Evolutionary conservation across 2,113 vertebrate species (phyloP).

Genomic region (Macquaria australasica): DNA sequence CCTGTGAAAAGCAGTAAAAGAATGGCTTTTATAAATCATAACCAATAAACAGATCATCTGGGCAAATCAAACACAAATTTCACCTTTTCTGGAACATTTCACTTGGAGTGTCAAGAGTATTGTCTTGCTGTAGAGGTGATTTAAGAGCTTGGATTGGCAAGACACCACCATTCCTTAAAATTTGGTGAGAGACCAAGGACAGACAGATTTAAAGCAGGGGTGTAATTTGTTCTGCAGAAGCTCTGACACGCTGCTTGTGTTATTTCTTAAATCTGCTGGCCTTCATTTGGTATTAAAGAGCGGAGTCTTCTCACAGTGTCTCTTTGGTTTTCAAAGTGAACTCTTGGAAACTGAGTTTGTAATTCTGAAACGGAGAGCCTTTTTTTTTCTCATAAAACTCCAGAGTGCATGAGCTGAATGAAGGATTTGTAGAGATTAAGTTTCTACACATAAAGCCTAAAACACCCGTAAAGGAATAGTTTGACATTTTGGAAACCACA

Average conservation of each 20-base stretch:
- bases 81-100: conserved; percentile 45
- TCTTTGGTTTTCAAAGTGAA: conserved; percentile 27
- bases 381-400: conserved; percentile 13
- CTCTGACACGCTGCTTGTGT: conserved; percentile 38
- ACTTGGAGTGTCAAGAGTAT: conserved; percentile 34
- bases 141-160: conserved; percentile 62
- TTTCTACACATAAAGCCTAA: background rate
- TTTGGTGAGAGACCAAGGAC: conserved; percentile 47
- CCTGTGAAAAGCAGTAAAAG: conserved; percentile 37
- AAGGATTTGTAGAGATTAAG: conserved; percentile 10
- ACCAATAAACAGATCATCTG: conserved; percentile 50
- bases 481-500: background rate
- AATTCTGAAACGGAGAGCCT: background rate
- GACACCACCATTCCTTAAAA: conserved; percentile 47
- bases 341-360: background rate
- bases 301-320: conserved; percentile 7
- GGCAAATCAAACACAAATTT: conserved; percentile 31
- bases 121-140: conserved; percentile 49
- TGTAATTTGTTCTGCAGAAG: conserved; percentile 59
- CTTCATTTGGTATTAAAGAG: conserved; percentile 3
- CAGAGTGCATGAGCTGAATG: background rate
- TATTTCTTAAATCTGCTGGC: conserved; percentile 35
- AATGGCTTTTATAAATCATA: conserved; percentile 39
- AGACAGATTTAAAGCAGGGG: conserved; percentile 57
- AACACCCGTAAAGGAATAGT: background rate